Conservation (phyloP, 2,797 vertebrate genomes). For the Scolopax bukidnonensis region DNA sequence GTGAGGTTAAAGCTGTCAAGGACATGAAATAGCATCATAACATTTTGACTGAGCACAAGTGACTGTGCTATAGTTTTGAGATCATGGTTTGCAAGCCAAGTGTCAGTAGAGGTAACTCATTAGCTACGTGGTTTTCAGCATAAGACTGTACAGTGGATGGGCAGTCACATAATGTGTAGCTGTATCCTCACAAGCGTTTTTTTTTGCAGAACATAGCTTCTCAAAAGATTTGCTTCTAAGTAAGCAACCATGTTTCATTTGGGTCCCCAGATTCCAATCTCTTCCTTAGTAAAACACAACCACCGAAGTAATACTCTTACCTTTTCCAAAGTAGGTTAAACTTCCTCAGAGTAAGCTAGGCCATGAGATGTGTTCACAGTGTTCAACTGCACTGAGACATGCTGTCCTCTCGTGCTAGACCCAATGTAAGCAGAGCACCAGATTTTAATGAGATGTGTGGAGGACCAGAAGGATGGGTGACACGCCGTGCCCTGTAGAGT, state of each 20-base stretch:
- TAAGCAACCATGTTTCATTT: not conserved
- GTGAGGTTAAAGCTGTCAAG: slow-evolving; percentile 3
- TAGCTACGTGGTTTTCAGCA: not conserved
- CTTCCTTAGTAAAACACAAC: not conserved
- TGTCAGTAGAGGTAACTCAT: slow-evolving; percentile 6
- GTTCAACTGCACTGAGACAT: not conserved
- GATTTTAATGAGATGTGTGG: not conserved
- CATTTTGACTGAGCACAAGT: not conserved
- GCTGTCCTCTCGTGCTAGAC: not conserved
- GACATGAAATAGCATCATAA: not conserved
- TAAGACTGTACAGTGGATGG: not conserved
- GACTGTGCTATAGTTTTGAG: slow-evolving; percentile 13
- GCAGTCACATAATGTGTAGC: not conserved
- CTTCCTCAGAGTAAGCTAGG: not conserved
- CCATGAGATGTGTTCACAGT: not conserved
- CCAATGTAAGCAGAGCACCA: not conserved
- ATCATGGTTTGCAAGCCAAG: not conserved
- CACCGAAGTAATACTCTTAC: not conserved
- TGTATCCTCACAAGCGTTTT: not conserved
- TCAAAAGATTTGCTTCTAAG: not conserved
- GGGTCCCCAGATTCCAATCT: not conserved
- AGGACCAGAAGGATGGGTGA: not conserved
- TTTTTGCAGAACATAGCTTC: not conserved
- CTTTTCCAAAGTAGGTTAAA: not conserved
- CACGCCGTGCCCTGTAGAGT: not conserved